phyloP scores from a whole-genome alignment of 2,113 vertebrate genomes.

The Pavo muticus region DNA sequence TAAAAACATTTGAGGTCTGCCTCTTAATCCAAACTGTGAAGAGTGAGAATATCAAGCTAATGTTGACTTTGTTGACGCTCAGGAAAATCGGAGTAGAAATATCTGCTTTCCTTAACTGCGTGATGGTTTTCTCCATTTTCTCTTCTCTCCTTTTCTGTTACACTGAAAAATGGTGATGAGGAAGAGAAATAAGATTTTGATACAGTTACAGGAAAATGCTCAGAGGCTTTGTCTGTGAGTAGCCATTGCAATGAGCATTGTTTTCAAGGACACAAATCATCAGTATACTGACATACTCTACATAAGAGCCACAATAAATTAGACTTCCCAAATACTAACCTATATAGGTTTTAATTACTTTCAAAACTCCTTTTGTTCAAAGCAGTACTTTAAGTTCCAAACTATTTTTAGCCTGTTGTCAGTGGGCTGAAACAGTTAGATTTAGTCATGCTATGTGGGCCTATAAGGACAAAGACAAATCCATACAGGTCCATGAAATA shows the following conservation, averaged over 20 bases:
- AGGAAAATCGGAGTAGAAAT: background rate
- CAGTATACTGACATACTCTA: background rate
- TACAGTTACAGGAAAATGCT: background rate
- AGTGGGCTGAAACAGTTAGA: background rate
- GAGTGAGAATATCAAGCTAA: background rate
- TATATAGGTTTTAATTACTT: background rate
- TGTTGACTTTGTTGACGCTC: background rate
- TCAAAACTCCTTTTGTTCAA: background rate
- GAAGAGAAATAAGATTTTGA: background rate
- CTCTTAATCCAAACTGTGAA: background rate
- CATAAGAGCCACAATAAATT: background rate
- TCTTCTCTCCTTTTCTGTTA: background rate
- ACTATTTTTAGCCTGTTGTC: background rate
- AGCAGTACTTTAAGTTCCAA: background rate
- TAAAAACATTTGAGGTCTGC: background rate
- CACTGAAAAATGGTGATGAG: background rate
- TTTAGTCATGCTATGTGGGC: accelerated
- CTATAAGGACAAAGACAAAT: background rate
- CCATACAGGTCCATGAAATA: background rate
- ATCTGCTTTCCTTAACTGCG: background rate
- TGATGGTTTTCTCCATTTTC: background rate
- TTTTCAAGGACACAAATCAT: background rate
- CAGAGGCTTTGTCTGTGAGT: background rate
- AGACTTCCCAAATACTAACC: background rate
- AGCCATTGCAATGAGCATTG: background rate